Evolutionary conservation across 2,113 vertebrate species (phyloP).

Genomic region (Cynopterus brachyotis): DNA sequence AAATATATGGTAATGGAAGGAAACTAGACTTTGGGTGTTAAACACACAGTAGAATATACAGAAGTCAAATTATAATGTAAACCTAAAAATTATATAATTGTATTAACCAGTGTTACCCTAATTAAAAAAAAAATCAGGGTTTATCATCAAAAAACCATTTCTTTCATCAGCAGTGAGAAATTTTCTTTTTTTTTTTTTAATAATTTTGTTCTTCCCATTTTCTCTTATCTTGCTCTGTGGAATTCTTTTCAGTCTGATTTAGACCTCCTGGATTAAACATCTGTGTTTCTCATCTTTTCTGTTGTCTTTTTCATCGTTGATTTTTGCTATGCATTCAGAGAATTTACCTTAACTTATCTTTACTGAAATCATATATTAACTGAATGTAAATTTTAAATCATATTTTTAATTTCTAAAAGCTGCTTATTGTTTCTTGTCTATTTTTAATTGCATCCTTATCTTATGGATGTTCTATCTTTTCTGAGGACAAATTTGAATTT

Average conservation of each 20-base stretch:
- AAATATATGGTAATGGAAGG: too few relatives aligned
- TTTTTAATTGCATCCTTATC: neutral
- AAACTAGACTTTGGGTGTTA: too few relatives aligned
- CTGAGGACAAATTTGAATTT: neutral
- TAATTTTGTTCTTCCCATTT: neutral
- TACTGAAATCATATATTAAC: neutral
- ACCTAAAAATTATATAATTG: too few relatives aligned
- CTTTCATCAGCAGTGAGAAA: neutral
- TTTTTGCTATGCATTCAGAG: neutral
- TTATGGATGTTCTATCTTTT: neutral
- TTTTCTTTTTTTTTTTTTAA: neutral
- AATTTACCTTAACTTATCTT: neutral
- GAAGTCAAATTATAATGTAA: too few relatives aligned
- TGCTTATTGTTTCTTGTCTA: neutral
- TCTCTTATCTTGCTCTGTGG: neutral
- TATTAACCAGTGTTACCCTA: too few relatives aligned
- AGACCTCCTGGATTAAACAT: neutral
- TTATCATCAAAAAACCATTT: neutral
- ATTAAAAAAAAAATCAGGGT: neutral
- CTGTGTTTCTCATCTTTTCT: neutral
- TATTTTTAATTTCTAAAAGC: neutral
- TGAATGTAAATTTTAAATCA: neutral
- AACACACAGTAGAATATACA: too few relatives aligned
- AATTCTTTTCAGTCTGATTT: neutral
- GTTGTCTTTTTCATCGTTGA: neutral